Percentiles rank a stretch among this genome's conserved stretches.
phyloP scores from a whole-genome alignment of 2,888 invertebrate species.

The Cephus rjabovi region DNA sequence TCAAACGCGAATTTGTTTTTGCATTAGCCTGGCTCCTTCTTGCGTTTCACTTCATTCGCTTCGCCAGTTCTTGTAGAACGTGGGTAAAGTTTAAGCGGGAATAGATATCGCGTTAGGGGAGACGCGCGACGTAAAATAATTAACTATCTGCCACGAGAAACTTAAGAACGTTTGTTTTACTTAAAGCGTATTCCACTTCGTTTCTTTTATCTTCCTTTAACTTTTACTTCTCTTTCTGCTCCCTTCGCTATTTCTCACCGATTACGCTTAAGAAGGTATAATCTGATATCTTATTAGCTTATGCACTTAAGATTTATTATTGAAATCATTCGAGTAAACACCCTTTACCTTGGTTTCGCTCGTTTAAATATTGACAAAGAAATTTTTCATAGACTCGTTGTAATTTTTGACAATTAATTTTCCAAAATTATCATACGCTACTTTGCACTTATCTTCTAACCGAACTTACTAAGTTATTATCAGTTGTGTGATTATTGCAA shows the following conservation, averaged over 20 bases:
- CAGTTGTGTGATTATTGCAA: background rate
- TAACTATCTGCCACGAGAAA: conserved; percentile 53
- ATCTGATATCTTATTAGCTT: conserved; percentile 49
- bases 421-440: background rate
- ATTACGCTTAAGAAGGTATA: conserved; percentile 31
- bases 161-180: conserved; percentile 60
- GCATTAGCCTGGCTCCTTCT: background rate
- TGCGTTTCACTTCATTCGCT: conserved; percentile 10
- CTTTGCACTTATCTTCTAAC: background rate
- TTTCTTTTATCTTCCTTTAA: conserved; percentile 12
- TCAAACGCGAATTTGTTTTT: background rate
- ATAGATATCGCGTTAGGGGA: conserved; percentile 44
- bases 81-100: conserved; percentile 34
- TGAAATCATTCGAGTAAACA: conserved; percentile 11
- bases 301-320: conserved; percentile 48
- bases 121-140: conserved; percentile 50
- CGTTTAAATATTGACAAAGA: background rate
- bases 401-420: background rate
- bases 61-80: conserved; percentile 18
- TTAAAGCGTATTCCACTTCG: conserved; percentile 36
- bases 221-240: background rate
- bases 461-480: background rate
- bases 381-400: background rate
- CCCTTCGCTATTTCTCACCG: conserved; percentile 22
- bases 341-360: background rate